These are phyloP conservation scores for Dipodomys stephensi DNA, from an alignment of 2,113 vertebrate species.

Conservation along the genomic window DNA sequence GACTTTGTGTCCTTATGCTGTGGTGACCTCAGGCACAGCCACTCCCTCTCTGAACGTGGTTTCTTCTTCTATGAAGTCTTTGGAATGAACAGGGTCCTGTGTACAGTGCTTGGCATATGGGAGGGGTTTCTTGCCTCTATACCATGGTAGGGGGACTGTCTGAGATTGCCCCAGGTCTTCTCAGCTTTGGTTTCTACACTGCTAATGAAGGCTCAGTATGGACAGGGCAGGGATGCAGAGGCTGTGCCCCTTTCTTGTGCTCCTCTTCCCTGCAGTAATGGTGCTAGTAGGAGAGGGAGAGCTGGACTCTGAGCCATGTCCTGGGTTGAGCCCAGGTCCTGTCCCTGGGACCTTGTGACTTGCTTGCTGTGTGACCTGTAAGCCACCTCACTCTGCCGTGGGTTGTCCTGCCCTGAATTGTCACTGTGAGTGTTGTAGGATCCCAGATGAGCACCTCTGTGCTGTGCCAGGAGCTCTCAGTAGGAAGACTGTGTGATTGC, in stretches of 20 bases:
- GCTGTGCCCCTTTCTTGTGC: not conserved
- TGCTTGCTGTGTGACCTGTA: not conserved
- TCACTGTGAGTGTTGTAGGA: not conserved
- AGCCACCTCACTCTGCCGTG: not conserved
- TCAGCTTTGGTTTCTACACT: not conserved
- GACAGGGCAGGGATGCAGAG: not conserved
- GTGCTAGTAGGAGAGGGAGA: not conserved
- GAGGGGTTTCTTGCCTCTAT: not conserved
- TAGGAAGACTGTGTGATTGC: not conserved
- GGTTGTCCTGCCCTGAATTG: not conserved
- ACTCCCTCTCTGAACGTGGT: not conserved
- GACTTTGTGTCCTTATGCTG: not conserved
- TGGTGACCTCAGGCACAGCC: not conserved
- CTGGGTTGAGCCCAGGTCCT: not conserved
- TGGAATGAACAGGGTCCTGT: not conserved
- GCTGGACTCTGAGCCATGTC: not conserved
- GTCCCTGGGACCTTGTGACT: not conserved
- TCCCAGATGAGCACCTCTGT: not conserved
- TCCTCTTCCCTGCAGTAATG: not conserved
- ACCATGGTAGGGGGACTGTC: fast-evolving
- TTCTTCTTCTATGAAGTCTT: too few species aligned
- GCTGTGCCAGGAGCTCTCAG: fast-evolving
- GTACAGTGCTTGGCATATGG: not conserved
- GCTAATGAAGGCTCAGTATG: not conserved
- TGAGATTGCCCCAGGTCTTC: not conserved